Base-by-base conservation (phyloP, 2,888 invertebrate genomes). In the Platycheirus albimanus region DNA sequence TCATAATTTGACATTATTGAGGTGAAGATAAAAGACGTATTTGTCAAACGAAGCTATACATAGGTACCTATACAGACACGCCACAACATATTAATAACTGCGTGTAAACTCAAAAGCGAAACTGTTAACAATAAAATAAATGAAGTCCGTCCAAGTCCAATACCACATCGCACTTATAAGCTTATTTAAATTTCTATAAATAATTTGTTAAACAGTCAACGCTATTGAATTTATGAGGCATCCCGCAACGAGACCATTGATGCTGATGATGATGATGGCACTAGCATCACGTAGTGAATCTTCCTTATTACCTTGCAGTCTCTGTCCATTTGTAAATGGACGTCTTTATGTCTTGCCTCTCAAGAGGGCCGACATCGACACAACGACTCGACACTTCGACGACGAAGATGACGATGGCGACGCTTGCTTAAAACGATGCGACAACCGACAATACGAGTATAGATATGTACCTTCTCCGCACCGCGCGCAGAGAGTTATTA, bases 151-250 rank as follows among this genome's bases (percentile, higher is more conserved):
- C 13, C 4, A 56, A 67, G 43, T n/a, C 19, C 70, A 69, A 66
- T 36, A 30, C 71, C 54, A n/a, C n/a, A 54, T 49, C 45, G 36
- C 47, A 58, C 47, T 67, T 67, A 64, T 78, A 83, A 83, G 83
- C 83, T 78, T 83, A 83, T 83, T 83, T 78, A 83, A 83, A 83
- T 83, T 78, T 83, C 83, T 74, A 83, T 78, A 78, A 74, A 83
- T 72, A 83, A 83, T 83, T 78, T 83, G 72, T 78, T 78, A 69
- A 78, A 78, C 67, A 72, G 63, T 78, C 83, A 67, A 78, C 61
- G 78, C 72, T 74, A 74, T 83, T 83, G 69, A 78, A 74, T 72
- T 78, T 72, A 83, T 78, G 81, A 72, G 81, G 78, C 69, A 83
- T 78, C 78, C 83, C 83, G 74, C 78, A 78, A 78, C 78, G 78